Evolutionary conservation across 2,113 vertebrate species (phyloP).

Genomic region (Psephotus haematonotus): DNA sequence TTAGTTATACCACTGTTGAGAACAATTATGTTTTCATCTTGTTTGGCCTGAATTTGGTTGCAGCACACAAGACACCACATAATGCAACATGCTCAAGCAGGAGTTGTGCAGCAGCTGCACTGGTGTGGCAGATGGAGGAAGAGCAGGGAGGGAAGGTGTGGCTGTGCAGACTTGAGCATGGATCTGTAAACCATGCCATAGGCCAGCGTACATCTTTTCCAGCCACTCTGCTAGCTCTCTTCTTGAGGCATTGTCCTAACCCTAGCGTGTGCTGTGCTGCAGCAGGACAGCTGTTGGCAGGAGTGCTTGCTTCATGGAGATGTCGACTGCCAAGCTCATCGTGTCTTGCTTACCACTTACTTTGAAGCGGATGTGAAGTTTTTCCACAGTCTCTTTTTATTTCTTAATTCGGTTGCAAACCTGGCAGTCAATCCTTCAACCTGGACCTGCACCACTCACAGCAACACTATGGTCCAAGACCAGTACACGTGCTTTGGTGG

Average conservation of each 20-base stretch:
- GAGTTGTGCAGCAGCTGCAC: rapidly evolving
- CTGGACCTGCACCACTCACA: background rate
- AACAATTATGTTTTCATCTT: background rate
- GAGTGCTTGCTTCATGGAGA: background rate
- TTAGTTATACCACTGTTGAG: background rate
- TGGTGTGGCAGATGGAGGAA: rapidly evolving
- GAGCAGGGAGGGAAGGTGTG: background rate
- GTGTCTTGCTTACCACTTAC: background rate
- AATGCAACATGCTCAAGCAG: rapidly evolving
- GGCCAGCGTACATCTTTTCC: background rate
- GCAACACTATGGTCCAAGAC: background rate
- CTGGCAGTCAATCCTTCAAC: background rate
- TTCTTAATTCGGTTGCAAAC: background rate
- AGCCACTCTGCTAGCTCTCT: rapidly evolving
- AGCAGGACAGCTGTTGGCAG: background rate
- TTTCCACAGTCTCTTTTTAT: background rate
- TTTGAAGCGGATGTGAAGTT: background rate
- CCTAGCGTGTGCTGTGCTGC: rapidly evolving
- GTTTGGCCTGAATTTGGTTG: background rate
- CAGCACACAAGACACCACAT: background rate
- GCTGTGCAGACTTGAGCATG: rapidly evolving
- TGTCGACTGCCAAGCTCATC: rapidly evolving
- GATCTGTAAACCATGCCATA: background rate
- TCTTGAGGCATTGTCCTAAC: background rate
- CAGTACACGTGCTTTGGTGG: background rate